Evolutionary conservation across 2,113 vertebrate genomes (phyloP).

Genomic region (Platycercus adscitus): DNA sequence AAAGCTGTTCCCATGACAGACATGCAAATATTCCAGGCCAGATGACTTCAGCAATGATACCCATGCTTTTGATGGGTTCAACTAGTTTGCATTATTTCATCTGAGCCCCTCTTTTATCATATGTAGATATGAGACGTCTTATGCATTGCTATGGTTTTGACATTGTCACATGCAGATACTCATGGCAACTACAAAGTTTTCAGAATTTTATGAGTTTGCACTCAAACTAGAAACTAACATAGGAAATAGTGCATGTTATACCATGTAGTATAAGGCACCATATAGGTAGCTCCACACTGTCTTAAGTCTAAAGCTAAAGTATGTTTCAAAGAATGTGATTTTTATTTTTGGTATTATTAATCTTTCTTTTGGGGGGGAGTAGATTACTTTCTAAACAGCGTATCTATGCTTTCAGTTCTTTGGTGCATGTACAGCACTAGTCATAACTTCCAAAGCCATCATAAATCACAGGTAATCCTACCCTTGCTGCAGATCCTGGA

Average conservation of each 20-base stretch:
- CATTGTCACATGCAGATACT: neutral
- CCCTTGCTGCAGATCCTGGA: constrained; percentile 10
- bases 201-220: neutral
- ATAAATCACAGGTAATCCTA: neutral
- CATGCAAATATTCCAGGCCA: neutral
- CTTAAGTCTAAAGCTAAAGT: neutral
- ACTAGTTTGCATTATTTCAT: neutral
- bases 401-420: neutral
- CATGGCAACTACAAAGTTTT: neutral
- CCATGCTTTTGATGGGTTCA: constrained; percentile 7
- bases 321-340: neutral
- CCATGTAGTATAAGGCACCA: neutral
- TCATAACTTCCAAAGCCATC: neutral
- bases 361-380: neutral
- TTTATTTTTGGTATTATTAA: neutral
- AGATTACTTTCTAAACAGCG: neutral
- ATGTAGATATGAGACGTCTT: constrained; percentile 10
- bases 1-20: neutral
- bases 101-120: constrained; percentile 31
- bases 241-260: neutral
- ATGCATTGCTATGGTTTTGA: constrained; percentile 3
- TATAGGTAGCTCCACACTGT: neutral
- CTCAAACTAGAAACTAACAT: neutral
- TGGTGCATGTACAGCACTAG: neutral
- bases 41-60: constrained; percentile 25